A percentile compares a stretch with the other conserved stretches of the same genome.
Conservation (phyloP, 2,797 vertebrate species). For the Sandelia bainsii region DNA sequence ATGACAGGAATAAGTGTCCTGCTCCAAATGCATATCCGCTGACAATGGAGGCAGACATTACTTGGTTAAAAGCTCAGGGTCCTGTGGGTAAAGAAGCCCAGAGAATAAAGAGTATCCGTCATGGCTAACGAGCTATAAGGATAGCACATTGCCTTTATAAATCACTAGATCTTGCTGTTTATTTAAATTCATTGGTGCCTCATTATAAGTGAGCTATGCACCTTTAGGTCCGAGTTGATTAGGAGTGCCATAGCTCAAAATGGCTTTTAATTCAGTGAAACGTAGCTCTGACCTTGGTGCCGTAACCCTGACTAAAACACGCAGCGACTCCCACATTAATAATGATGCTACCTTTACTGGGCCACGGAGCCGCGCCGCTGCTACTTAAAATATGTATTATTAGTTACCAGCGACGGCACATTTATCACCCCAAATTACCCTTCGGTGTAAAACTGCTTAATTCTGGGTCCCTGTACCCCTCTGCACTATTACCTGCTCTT, state of each 20-base stretch:
- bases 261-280: slow-evolving; percentile 99
- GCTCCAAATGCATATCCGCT: slow-evolving; percentile 83
- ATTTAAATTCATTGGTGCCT: slow-evolving; percentile 99
- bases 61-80: slow-evolving; percentile 90
- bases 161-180: slow-evolving; percentile 98
- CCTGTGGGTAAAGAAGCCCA: slow-evolving; percentile 92
- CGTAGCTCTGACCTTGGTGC: slow-evolving; percentile 97
- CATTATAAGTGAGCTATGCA: slow-evolving; percentile 99
- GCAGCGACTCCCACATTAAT: slow-evolving; percentile 98
- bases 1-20: slow-evolving; percentile 89
- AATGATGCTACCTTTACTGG: slow-evolving; percentile 95
- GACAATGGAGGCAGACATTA: slow-evolving; percentile 90
- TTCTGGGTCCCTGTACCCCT: slow-evolving; percentile 95
- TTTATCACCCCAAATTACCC: slow-evolving; percentile 99
- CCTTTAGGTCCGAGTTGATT: slow-evolving; percentile 99
- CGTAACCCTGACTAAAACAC: slow-evolving; percentile 98
- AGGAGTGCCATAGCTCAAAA: slow-evolving; percentile 99
- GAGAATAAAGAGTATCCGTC: slow-evolving; percentile 96
- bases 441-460: slow-evolving; percentile 99
- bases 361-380: slow-evolving; percentile 82
- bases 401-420: slow-evolving; percentile 95
- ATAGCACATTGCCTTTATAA: slow-evolving; percentile 96
- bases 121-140: slow-evolving; percentile 99
- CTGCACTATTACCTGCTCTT: slow-evolving; percentile 98
- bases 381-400: slow-evolving; percentile 99